These are phyloP conservation scores for Torymus texanus DNA, from an alignment of 2,888 invertebrate genomes.

Conservation along the genomic window DNA sequence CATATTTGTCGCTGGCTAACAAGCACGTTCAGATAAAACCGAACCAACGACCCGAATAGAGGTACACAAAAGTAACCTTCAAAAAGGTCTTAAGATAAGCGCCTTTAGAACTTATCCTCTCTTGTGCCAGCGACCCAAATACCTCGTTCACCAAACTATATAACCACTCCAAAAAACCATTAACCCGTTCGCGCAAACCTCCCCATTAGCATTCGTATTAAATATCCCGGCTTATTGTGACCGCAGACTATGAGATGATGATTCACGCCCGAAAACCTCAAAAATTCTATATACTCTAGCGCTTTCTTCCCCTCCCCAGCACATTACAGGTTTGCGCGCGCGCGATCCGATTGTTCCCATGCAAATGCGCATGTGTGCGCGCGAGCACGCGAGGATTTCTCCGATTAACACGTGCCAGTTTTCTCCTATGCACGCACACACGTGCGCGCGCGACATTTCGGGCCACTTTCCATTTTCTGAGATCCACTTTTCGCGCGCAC, in stretches of 20 bases:
- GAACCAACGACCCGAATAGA: neutral
- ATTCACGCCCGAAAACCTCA: too few relatives aligned
- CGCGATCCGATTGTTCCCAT: conserved; percentile 35
- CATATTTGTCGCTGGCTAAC: neutral
- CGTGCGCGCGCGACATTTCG: conserved; percentile 57
- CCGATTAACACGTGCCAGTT: conserved; percentile 68
- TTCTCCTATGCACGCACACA: conserved; percentile 59
- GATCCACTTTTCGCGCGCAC: conserved; percentile 46
- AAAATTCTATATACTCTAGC: too few relatives aligned
- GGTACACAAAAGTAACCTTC: neutral
- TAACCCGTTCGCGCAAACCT: too few relatives aligned
- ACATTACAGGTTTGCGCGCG: conserved; percentile 29
- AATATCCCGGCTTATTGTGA: too few relatives aligned
- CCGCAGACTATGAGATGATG: too few relatives aligned
- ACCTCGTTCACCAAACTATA: neutral
- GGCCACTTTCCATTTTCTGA: conserved; percentile 65
- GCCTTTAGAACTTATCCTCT: neutral
- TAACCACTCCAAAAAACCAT: neutral
- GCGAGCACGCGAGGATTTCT: conserved; percentile 64
- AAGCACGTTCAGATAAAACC: too few relatives aligned
- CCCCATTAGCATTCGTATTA: too few relatives aligned
- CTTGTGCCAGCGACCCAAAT: conserved; percentile 5
- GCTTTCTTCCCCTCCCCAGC: neutral
- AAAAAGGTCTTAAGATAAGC: conserved; percentile 10
- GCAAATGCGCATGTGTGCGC: conserved; percentile 35